A percentile compares a stretch with the other conserved stretches of the same genome.
phyloP scores from a whole-genome alignment of 2,113 vertebrate genomes.

The Myocastor coypus region DNA sequence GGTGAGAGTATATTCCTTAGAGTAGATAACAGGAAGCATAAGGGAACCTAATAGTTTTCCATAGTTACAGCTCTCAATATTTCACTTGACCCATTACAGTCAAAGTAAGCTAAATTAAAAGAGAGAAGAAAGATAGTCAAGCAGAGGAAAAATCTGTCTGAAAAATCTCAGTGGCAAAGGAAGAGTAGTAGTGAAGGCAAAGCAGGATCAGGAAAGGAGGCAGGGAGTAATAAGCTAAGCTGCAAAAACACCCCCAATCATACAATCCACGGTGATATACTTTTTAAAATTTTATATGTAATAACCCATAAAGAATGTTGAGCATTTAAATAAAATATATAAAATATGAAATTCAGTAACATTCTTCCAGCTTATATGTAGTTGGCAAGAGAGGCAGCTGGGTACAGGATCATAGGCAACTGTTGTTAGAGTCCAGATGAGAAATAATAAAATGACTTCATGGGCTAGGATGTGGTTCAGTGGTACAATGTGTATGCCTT shows the following conservation, averaged over 20 bases:
- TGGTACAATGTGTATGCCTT: neutral
- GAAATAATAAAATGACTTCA: neutral
- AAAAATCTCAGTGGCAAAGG: conserved; percentile 9
- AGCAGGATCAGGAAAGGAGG: neutral
- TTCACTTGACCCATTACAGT: too few species aligned
- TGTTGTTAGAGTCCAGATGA: neutral
- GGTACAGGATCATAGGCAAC: neutral
- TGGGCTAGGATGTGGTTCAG: neutral
- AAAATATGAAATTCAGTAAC: neutral
- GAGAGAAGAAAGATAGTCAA: neutral
- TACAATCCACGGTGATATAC: neutral
- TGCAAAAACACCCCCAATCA: neutral
- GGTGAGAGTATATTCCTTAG: too few species aligned
- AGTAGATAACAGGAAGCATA: too few species aligned
- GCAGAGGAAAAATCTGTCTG: neutral
- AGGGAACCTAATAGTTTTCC: too few species aligned
- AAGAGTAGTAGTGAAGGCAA: neutral
- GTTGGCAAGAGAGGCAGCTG: neutral
- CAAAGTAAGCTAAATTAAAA: neutral
- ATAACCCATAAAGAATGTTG: neutral
- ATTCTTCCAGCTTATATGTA: neutral
- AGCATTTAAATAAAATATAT: conserved; percentile 26
- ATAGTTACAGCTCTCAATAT: too few species aligned
- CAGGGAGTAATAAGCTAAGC: neutral
- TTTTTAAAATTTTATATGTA: neutral